Evolutionary conservation across 1,140 invertebrate genomes (phyloP).

Genomic region (Bombus confusus): DNA sequence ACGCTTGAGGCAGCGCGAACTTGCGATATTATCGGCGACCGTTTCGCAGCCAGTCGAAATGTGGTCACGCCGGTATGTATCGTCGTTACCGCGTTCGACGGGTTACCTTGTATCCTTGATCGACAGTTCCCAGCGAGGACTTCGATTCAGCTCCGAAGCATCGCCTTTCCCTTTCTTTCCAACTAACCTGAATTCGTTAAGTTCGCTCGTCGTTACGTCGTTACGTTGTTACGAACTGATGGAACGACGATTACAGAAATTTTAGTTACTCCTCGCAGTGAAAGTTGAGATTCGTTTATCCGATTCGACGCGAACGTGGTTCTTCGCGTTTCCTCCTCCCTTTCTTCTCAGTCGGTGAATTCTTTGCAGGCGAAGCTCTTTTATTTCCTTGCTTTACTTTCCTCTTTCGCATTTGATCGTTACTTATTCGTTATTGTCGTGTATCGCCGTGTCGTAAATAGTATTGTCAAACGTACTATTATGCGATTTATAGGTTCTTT

Average conservation of each 20-base stretch:
- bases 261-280: neutral
- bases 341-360: too few species aligned
- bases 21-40: slow-evolving; percentile 27
- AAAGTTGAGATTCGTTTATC: neutral
- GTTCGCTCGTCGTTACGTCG: too few species aligned
- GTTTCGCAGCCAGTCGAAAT: neutral
- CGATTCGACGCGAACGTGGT: too few species aligned
- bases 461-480: too few species aligned
- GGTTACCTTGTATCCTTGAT: neutral
- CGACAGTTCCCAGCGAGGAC: neutral
- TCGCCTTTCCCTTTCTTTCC: neutral
- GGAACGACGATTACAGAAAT: neutral
- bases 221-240: neutral
- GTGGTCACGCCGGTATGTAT: neutral
- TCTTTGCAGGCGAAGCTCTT: too few species aligned
- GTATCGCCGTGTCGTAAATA: too few species aligned
- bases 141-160: neutral
- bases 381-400: too few species aligned
- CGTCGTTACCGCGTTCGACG: neutral
- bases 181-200: neutral
- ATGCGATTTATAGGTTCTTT: too few species aligned
- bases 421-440: too few species aligned
- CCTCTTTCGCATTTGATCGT: too few species aligned
- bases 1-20: slow-evolving; percentile 1
- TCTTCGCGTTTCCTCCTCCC: too few species aligned